Base-by-base conservation (phyloP, 2,888 invertebrate species). In the Leucoma salicis region DNA sequence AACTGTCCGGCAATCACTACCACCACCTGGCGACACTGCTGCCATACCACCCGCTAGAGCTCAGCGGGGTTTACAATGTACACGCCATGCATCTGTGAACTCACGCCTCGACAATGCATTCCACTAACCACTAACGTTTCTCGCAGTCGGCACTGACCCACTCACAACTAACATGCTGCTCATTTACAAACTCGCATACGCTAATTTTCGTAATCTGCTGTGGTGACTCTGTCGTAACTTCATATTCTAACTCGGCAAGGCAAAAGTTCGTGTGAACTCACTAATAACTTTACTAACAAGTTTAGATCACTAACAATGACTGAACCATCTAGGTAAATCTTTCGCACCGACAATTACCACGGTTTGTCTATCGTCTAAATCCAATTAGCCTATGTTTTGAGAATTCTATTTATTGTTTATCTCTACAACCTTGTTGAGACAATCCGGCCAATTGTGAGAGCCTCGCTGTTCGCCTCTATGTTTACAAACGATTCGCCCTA, bases 81-180 rank as follows among this genome's bases (percentile, higher is more conserved):
- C 93, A 94, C 91, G 93, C 93, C 91, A 92, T 94, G 93, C 94
- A 93, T 92, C 93, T 94, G 93, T 94, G 93, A 94, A 93, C 92
- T 90, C 83, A 86, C 76, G 78, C 75, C 77, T 50, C 81, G 87
- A 84, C 88, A 84, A 82, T 87, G 88, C 88, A 88, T 87, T 87
- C 88, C 85, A 81, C 82, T 82, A 84, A 87, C 79, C 73, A 70
- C 77, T 81, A 74, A 77, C 74, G 55, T 66, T 65, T 59, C 70
- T 69, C 69, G 67, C 61, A 58, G 68, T 57, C 69, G 70, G 74
- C 77, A 82, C 72, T 71, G 69, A 73, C 67, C 69, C 73, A 75
- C 73, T 78, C 72, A 66, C 66, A 66, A 65, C 68, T 70, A 57
- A 75, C 69, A 74, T 73, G 69, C 70, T 71, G 66, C 73, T 72